phyloP scores from a whole-genome alignment of 2,797 vertebrate genomes.

The Staurois parvus region DNA sequence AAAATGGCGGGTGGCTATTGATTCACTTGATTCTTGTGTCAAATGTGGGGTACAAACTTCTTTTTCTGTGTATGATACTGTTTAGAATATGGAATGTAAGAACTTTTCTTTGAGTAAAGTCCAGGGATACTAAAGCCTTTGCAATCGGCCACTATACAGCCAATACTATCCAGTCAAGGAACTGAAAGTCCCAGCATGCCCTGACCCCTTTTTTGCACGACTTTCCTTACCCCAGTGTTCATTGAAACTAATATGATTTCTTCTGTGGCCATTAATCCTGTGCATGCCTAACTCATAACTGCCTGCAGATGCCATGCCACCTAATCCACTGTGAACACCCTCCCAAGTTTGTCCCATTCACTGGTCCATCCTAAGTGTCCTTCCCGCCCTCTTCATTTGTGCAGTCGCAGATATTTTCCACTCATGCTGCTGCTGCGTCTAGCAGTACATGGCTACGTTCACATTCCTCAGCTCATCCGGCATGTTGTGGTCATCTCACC shows the following conservation, averaged over 20 bases:
- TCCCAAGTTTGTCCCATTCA: conserved; percentile 30
- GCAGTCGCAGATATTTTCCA: conserved; percentile 74
- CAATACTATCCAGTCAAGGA: neutral
- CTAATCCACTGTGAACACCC: conserved; percentile 6
- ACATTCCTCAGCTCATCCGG: conserved; percentile 51
- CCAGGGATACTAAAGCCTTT: too few relatives aligned
- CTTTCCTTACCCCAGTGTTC: neutral
- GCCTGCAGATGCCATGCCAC: neutral
- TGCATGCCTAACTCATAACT: conserved; percentile 37
- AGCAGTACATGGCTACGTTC: conserved; percentile 31
- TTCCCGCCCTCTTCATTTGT: conserved; percentile 71
- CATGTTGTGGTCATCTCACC: conserved; percentile 56
- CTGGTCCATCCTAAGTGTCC: conserved; percentile 68
- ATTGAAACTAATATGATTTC: conserved; percentile 18
- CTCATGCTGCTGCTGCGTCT: conserved; percentile 64
- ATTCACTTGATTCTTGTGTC: too few relatives aligned
- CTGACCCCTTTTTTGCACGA: neutral
- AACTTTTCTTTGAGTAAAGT: too few relatives aligned
- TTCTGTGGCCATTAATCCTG: neutral
- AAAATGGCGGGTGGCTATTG: too few relatives aligned
- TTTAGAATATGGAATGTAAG: too few relatives aligned
- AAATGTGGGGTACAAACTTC: too few relatives aligned
- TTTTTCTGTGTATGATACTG: too few relatives aligned
- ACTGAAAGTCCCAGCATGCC: neutral
- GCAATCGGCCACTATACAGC: too few relatives aligned